A percentile compares a stretch with the other conserved stretches of the same genome.
These are phyloP conservation scores for Andinoacara biseriatus DNA, from an alignment of 2,113 vertebrate species.

Conservation along the genomic window DNA sequence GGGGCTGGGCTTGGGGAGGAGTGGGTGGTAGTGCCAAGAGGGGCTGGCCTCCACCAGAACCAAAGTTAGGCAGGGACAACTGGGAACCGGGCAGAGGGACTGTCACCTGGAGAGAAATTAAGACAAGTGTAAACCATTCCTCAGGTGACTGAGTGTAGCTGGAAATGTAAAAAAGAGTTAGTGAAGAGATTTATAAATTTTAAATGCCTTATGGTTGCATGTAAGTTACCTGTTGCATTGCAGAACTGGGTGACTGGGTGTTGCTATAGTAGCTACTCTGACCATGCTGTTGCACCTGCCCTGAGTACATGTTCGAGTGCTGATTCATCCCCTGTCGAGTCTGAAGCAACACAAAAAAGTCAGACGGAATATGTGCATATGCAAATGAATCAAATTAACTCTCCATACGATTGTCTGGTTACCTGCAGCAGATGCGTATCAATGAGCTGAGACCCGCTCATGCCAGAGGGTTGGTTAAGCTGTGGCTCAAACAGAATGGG, in stretches of 20 bases:
- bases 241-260: constrained; percentile 90
- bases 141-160: background rate
- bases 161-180: background rate
- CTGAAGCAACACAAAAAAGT: constrained; percentile 72
- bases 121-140: background rate
- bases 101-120: constrained; percentile 81
- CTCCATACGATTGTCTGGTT: background rate
- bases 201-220: background rate
- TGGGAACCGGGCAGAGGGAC: constrained; percentile 93
- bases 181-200: background rate
- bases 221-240: constrained; percentile 92
- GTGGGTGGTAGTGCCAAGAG: constrained; percentile 92
- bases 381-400: background rate
- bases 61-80: constrained; percentile 92
- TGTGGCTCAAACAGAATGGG: constrained; percentile 98
- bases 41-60: constrained; percentile 91
- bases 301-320: constrained; percentile 95
- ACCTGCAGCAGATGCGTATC: constrained; percentile 98
- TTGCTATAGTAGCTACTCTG: constrained; percentile 98
- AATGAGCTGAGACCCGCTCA: constrained; percentile 94
- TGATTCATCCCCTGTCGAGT: constrained; percentile 96
- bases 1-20: constrained; percentile 88
- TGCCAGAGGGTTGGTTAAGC: constrained; percentile 92
- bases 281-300: constrained; percentile 94
- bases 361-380: background rate